Conservation (phyloP, 2,113 vertebrate genomes). For the Speoplatyrhinus poulsoni region DNA sequence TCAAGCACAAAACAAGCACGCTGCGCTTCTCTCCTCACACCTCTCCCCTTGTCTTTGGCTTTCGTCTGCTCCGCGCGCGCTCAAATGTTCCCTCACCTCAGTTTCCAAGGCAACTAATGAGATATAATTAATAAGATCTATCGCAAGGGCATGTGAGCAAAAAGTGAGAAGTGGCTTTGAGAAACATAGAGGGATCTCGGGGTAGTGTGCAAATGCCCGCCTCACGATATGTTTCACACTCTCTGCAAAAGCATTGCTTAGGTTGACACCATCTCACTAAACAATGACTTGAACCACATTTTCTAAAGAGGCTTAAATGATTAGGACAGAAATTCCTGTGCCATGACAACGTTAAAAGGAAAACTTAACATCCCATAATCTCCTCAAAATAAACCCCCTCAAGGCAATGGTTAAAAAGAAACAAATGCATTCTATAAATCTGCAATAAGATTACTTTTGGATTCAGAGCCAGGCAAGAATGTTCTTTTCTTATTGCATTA, state of each 20-base stretch:
- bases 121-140: constrained; percentile 81
- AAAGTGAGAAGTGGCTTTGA: constrained; percentile 67
- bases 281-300: constrained; percentile 49
- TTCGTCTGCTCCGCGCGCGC: constrained; percentile 48
- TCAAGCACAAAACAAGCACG: constrained; percentile 54
- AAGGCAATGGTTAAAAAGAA: constrained; percentile 10
- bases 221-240: constrained; percentile 52
- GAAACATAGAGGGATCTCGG: constrained; percentile 46
- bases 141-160: constrained; percentile 61
- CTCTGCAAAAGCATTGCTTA: constrained; percentile 42
- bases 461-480: constrained; percentile 10
- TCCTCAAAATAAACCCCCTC: constrained; percentile 24
- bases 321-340: constrained; percentile 26
- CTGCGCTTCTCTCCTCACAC: constrained; percentile 33
- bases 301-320: constrained; percentile 32
- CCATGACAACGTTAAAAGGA: constrained; percentile 26
- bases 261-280: constrained; percentile 24
- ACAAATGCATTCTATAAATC: constrained; percentile 9
- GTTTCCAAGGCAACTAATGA: constrained; percentile 84
- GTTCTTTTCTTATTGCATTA: constrained; percentile 11
- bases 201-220: constrained; percentile 42
- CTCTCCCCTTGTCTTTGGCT: constrained; percentile 27
- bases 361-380: constrained; percentile 21
- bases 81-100: constrained; percentile 69
- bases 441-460: constrained; percentile 7